Conservation (phyloP, 1,140 invertebrate species). For the Eumaeus atala region DNA sequence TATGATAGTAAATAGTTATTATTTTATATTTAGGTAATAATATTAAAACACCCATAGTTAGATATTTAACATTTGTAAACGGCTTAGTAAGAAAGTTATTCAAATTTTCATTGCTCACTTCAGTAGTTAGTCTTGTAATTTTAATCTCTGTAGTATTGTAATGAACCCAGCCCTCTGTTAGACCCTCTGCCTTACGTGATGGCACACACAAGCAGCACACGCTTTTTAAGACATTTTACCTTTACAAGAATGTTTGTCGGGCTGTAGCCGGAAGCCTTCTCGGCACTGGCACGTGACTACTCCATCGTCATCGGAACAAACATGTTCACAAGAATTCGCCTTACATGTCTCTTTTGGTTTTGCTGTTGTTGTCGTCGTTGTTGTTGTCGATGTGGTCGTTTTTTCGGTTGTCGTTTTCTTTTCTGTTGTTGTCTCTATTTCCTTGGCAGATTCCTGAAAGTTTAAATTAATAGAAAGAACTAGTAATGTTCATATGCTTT, state of each 20-base stretch:
- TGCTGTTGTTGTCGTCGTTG: constrained; percentile 25
- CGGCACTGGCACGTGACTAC: constrained; percentile 77
- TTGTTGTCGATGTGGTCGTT: constrained; percentile 19
- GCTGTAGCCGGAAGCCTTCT: constrained; percentile 79
- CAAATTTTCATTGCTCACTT: no score
- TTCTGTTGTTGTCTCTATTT: constrained; percentile 35
- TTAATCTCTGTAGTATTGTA: no score
- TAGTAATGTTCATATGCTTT: neutral
- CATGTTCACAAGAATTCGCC: constrained; percentile 79
- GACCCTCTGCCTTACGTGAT: no score
- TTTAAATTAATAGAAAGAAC: neutral
- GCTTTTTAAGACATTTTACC: constrained; percentile 35
- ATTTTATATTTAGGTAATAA: no score
- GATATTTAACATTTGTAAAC: no score
- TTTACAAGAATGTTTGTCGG: constrained; percentile 80
- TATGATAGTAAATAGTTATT: no score
- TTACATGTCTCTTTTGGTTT: constrained; percentile 61
- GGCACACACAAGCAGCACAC: no score
- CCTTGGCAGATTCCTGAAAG: constrained; percentile 41
- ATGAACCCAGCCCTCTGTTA: no score
- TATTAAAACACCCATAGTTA: no score
- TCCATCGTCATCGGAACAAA: constrained; percentile 76
- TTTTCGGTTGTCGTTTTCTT: constrained; percentile 29
- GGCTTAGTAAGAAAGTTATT: no score
- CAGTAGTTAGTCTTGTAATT: no score